Base-by-base conservation (phyloP, 1,140 invertebrate genomes). In the Drosophila lacteicornis region DNA sequence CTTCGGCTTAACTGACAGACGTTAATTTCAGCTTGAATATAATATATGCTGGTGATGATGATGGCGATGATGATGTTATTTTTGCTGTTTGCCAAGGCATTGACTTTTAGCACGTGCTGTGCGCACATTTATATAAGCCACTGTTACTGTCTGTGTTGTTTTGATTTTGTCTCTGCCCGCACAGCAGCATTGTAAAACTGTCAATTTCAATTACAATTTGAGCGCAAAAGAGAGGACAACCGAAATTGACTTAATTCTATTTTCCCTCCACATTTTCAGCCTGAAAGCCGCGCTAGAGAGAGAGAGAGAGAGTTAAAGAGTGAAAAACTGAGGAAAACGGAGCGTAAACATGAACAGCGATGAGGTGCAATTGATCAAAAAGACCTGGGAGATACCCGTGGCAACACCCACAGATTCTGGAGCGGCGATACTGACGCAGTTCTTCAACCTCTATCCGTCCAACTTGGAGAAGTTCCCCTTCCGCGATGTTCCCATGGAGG, bases 401-500 rank as follows among this genome's bases (percentile, higher is more conserved):
- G 82, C 86, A 51, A 92, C 86, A 70, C 91, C 92, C 55, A 81
- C 90, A 53, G 92, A 92, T 47, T 93, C 92, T 17, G 92, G 92
- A 43, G 79, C 90, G 65, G 91, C 86, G 8, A 93, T 93, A 68
- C 50, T 93, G 33, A 53, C 75, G n/a, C 49, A 51, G 47, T 93
- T 90, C 49, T 91, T 93, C 42, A 86, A 78, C 66, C 88, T 82
- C 60, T 91, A 70, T 92, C 92, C 92, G 79, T 87, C 90, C 81
- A 86, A 92, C 53, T 80, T 92, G 79, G 71, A 92, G n/a, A 92
- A 93, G 51, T 93, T 93, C 17, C 65, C 84, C 62, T 93, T 93
- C 45, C 81, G 81, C 30, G 86, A 92, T 85, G 75, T 91, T 13
- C 92, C 92, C 30, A 0, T 90, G 12, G 73, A 70, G n/a, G 84